These are phyloP conservation scores for Melitaea cinxia DNA, from an alignment of 1,140 invertebrate genomes.

Conservation along the genomic window DNA sequence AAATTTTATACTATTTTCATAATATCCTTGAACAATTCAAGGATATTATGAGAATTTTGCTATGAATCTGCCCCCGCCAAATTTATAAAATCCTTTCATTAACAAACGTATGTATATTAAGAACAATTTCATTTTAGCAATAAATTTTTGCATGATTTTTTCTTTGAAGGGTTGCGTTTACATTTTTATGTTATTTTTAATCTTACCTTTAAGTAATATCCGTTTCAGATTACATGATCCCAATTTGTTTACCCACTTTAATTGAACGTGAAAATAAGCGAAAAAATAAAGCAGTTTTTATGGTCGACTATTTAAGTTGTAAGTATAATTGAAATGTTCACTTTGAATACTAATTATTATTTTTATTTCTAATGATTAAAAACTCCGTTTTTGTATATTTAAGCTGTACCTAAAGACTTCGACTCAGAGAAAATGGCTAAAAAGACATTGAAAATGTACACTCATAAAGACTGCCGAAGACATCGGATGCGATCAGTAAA, in stretches of 20 bases:
- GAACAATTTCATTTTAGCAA: no score
- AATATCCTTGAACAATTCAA: no score
- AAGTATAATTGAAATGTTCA: conserved; percentile 39
- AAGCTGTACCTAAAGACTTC: conserved; percentile 68
- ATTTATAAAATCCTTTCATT: no score
- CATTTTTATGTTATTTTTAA: background rate
- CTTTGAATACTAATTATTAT: background rate
- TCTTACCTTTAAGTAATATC: background rate
- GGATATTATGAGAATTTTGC: no score
- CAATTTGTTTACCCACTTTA: conserved; percentile 59
- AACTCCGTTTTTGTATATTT: conserved; percentile 15
- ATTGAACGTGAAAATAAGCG: conserved; percentile 54
- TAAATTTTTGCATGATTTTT: no score
- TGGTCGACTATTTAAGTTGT: conserved; percentile 70
- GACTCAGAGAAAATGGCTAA: conserved; percentile 68
- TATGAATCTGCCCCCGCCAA: no score
- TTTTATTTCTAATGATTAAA: background rate
- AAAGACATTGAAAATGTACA: conserved; percentile 63
- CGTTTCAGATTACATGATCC: conserved; percentile 64
- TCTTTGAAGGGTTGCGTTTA: no score
- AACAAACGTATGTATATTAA: no score
- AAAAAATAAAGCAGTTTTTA: conserved; percentile 52
- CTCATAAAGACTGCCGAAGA: conserved; percentile 63
- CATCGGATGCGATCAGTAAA: conserved; percentile 59
- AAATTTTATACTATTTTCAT: no score